Evolutionary conservation across 1,140 invertebrate genomes (phyloP).

Genomic region (Leptestheria dahalacensis): DNA sequence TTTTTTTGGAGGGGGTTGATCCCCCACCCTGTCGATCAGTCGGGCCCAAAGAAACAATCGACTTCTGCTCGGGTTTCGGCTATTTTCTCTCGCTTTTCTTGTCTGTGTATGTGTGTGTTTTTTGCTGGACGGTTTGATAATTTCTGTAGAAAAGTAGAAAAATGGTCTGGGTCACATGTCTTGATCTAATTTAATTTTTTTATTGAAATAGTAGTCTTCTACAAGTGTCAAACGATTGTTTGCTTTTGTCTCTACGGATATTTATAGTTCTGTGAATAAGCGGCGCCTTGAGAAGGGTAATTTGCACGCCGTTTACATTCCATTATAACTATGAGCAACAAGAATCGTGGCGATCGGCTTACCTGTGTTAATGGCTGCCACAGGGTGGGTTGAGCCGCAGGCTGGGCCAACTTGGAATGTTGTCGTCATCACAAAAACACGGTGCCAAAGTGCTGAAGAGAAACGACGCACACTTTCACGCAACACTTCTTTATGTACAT

Average conservation of each 20-base stretch:
- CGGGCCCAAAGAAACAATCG: neutral
- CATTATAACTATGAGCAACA: neutral
- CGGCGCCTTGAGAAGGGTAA: neutral
- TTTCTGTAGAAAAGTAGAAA: no score
- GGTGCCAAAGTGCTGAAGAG: neutral
- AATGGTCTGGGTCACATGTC: neutral
- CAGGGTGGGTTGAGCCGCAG: neutral
- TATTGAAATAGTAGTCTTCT: no score
- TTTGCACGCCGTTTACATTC: neutral
- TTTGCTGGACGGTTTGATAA: no score
- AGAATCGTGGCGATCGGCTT: neutral
- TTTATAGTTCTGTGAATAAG: no score
- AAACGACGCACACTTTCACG: neutral
- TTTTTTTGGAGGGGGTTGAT: neutral
- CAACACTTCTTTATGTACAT: neutral
- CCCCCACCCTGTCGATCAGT: neutral
- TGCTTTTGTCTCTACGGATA: no score
- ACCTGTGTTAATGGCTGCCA: neutral
- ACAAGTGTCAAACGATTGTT: no score
- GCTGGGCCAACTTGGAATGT: neutral
- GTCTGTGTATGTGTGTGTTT: neutral
- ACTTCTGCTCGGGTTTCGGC: neutral
- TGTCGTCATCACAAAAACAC: neutral
- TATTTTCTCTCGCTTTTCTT: neutral
- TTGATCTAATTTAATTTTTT: no score